Conservation (phyloP, 2,797 vertebrate genomes). For the Huso huso region DNA sequence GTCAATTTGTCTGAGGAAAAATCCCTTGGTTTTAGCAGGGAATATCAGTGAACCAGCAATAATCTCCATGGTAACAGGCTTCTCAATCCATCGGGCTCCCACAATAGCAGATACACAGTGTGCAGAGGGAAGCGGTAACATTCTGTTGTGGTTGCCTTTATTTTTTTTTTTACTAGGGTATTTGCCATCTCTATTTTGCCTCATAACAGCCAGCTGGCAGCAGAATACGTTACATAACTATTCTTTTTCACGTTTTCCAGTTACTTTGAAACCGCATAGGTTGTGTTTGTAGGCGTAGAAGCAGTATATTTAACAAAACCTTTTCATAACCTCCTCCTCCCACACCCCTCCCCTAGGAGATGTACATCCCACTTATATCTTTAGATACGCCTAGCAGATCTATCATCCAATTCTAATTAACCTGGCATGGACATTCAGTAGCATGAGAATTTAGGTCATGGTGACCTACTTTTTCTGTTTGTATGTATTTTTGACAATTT, state of each 20-base stretch:
- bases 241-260: not conserved
- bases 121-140: constrained; percentile 44
- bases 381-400: too few relatives aligned
- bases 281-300: not conserved
- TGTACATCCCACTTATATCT: too few relatives aligned
- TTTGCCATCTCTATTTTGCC: constrained; percentile 6
- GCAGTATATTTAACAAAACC: too few relatives aligned
- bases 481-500: too few relatives aligned
- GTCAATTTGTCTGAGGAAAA: constrained; percentile 49
- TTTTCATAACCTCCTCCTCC: too few relatives aligned
- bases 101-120: constrained; percentile 61
- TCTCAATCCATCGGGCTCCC: constrained; percentile 60
- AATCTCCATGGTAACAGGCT: constrained; percentile 79
- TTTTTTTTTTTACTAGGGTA: not conserved
- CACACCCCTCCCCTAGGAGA: too few relatives aligned
- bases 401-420: too few relatives aligned
- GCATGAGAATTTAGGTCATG: too few relatives aligned
- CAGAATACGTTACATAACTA: not conserved
- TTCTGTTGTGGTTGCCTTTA: constrained; percentile 28
- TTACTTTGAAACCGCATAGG: not conserved
- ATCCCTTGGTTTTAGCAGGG: constrained; percentile 61
- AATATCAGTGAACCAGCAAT: constrained; percentile 71
- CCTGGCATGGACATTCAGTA: too few relatives aligned
- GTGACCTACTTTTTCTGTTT: too few relatives aligned
- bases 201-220: not conserved